Evolutionary conservation across 2,113 vertebrate species (phyloP), one percentile per base, ranked within the genome.

Genomic region (Anthoscopus minutus): DNA sequence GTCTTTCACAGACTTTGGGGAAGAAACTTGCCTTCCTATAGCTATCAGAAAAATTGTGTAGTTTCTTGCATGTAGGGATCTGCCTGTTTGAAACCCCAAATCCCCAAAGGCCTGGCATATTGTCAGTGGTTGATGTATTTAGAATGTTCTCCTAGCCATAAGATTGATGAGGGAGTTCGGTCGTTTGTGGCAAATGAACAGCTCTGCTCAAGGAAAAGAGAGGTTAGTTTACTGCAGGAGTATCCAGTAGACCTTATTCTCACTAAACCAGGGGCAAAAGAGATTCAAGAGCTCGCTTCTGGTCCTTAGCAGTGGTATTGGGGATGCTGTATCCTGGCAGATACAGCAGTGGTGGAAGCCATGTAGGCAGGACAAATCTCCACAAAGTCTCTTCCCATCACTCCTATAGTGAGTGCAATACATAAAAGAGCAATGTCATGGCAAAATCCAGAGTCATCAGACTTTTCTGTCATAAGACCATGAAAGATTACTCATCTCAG

Each of bases 311-410:
- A 58, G 40, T 19, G 21, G 30, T 51, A 11, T 10, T 65, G 31
- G 31, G 44, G 24, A 14, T 3, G 16, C 58, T 38, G 64, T 47
- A 44, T 6, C 37, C 24, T 22, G 45, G 7, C 31, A 35, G 90
- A 92, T 89, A 97, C 92, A 95, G 98, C 97, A 37, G 96, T 95
- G 5, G 97, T 98, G 20, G 98, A 98, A 44, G 97, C 97, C 98
- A 97, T 97, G 93, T 96, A 97, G 94, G 98, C 98, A 0, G 98
- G 98, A 85, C 97, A 98, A 94, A 98, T 97, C 42, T 98, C 98
- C 33, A 98, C 97, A 20, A 98, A 98, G 88, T 98, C 97, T 93
- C 97, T 88, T 47, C 96, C 97, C 97, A 97, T 97, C 44, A 97
- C 95, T 27, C 97, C 96, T 96, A 6, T 97, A 98, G 86, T 98